Percentiles rank a stretch among this genome's conserved stretches.
These are phyloP conservation scores for Caenorhabditis zanzibari DNA, from an alignment of 2,888 invertebrate species.

Conservation along the genomic window DNA sequence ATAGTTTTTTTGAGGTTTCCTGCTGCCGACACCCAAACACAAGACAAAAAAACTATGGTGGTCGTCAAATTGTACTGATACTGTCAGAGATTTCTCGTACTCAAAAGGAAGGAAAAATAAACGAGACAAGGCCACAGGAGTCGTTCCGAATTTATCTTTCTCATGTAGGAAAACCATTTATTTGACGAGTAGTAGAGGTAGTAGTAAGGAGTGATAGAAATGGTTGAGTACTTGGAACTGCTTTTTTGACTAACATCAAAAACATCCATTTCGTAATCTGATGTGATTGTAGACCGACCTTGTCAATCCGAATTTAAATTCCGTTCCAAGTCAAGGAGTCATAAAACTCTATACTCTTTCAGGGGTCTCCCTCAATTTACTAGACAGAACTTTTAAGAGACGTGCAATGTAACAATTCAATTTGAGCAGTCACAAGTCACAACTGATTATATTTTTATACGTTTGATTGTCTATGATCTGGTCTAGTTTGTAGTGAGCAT, in stretches of 20 bases:
- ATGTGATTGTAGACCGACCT: slow-evolving; percentile 33
- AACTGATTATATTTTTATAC: slow-evolving; percentile 30
- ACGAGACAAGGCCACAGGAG: slow-evolving; percentile 54
- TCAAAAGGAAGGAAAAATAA: slow-evolving; percentile 15
- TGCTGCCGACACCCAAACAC: slow-evolving; percentile 23
- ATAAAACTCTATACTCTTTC: slow-evolving; percentile 10
- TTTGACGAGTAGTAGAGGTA: slow-evolving; percentile 50
- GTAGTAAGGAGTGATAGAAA: background rate
- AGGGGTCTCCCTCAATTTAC: background rate
- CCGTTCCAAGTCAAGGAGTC: slow-evolving; percentile 22
- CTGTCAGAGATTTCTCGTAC: slow-evolving; percentile 27
- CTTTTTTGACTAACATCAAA: background rate
- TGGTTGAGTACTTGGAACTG: slow-evolving; percentile 49
- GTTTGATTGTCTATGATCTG: slow-evolving; percentile 23
- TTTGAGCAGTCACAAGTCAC: slow-evolving; percentile 43
- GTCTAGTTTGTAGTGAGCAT: slow-evolving; percentile 55
- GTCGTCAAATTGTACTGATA: slow-evolving; percentile 49
- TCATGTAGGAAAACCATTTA: slow-evolving; percentile 39
- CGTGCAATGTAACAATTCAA: slow-evolving; percentile 34
- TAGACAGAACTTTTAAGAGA: slow-evolving; percentile 1
- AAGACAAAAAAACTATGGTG: slow-evolving; percentile 43
- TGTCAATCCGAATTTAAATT: slow-evolving; percentile 31
- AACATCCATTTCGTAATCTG: slow-evolving; percentile 18
- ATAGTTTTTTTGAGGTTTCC: slow-evolving; percentile 31
- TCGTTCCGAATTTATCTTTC: slow-evolving; percentile 60